Base-by-base conservation (phyloP, 2,888 invertebrate species). In the Idaea aversata region DNA sequence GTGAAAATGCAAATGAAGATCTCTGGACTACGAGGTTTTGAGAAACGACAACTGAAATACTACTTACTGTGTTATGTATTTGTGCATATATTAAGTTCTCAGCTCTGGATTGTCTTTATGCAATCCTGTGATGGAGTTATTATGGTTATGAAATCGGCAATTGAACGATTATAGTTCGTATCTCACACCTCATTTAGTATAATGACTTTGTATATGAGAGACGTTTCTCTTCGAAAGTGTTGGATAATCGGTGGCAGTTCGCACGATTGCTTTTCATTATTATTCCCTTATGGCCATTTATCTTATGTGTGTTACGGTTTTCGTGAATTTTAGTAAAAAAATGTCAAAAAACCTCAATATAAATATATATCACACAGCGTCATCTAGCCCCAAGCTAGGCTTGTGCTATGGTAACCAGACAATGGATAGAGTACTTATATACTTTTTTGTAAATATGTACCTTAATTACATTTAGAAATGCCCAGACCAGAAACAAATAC, bases 1-100 rank as follows among this genome's bases (percentile, higher is more conserved):
- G 82, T 87, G 88, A 88, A 90, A 85, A 90, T 90, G 89, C 83
- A 89, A 90, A 90, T 90, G 85, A 85, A 85, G 88, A 82, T 82
- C 77, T 70, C 71, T 63, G 72, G 70, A 73, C 66, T 67, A 66
- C 68, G 72, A 68, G 72, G 73, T 65, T 67, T 71, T 47, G 6
- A 25, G 47, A 47, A 47, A 47, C 13, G 47, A 47, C 47, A 47
- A 47, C 35, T 16, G 59, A 15, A 59, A 25, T 59, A 25, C 16
- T 59, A 13, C 10, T 59, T 59, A n/a, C 59, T 47, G 10, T 13
- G 13, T 47, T 47, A 47, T 47, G 47, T 47, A 25, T 25, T 25
- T 25, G 25, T 25, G 25, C 25, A 25, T 3, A 25, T 3, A 25
- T 25, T 25, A 25, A 25, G 25, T 25, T 2, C 25, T 36, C 36